A percentile compares a stretch with the other conserved stretches of the same genome.
Evolutionary conservation across 2,888 invertebrate species (phyloP).

Genomic region (Blera fallax): DNA sequence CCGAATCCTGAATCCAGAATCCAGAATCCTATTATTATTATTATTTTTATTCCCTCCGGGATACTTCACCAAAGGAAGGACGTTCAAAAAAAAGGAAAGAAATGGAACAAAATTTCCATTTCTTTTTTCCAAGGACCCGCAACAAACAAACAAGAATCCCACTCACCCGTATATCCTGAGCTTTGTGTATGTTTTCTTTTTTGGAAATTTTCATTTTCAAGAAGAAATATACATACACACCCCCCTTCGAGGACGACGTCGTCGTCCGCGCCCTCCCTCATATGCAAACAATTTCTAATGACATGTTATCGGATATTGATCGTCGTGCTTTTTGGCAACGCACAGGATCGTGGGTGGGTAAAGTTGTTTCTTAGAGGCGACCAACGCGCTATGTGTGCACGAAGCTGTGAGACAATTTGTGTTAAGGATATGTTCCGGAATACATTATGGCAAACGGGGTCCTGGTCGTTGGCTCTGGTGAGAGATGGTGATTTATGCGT

Average conservation of each 20-base stretch:
- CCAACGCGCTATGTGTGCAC: constrained; percentile 34
- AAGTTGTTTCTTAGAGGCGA: constrained; percentile 27
- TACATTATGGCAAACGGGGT: constrained; percentile 80
- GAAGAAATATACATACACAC: background rate
- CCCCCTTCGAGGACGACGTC: background rate
- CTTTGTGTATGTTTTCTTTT: constrained; percentile 20
- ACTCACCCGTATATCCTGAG: constrained; percentile 39
- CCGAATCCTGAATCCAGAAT: constrained; percentile 56
- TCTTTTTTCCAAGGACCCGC: constrained; percentile 57
- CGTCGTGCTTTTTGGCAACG: constrained; percentile 68
- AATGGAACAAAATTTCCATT: constrained; percentile 65
- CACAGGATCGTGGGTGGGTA: constrained; percentile 36
- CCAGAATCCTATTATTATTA: constrained; percentile 74
- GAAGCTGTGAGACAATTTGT: constrained; percentile 80
- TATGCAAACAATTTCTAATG: constrained; percentile 73
- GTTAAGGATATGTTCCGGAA: constrained; percentile 82
- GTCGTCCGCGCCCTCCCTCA: constrained; percentile 11
- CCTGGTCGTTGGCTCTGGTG: constrained; percentile 70
- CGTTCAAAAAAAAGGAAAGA: constrained; percentile 13
- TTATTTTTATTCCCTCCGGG: constrained; percentile 77
- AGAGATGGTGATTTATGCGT: constrained; percentile 79
- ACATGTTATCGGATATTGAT: constrained; percentile 73
- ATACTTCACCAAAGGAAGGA: constrained; percentile 60
- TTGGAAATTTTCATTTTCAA: constrained; percentile 33
- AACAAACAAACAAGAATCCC: constrained; percentile 36